Percentiles rank a stretch among this genome's conserved stretches.
phyloP scores from a whole-genome alignment of 2,888 invertebrate species.

The Drosophila prolongata region DNA sequence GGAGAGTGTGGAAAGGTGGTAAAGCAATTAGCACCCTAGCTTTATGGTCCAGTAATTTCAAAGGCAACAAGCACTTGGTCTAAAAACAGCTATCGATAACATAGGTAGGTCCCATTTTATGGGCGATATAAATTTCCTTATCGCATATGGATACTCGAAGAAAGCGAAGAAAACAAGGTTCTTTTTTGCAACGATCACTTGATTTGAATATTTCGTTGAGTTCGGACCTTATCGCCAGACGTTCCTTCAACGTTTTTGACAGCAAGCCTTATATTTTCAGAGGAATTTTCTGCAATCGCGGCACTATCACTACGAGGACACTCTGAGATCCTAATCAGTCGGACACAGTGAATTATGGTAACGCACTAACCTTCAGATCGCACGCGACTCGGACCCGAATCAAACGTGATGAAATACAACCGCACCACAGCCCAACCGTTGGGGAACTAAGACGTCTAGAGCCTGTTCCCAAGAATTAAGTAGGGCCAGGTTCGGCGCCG shows the following conservation, averaged over 20 bases:
- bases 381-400: conserved; percentile 28
- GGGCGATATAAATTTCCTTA: conserved; percentile 21
- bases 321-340: conserved; percentile 21
- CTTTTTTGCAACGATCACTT: neutral
- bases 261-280: conserved; percentile 14
- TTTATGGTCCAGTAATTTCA: conserved; percentile 10
- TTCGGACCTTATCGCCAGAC: conserved; percentile 12
- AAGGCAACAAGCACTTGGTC: neutral
- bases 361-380: conserved; percentile 30
- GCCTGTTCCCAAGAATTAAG: conserved; percentile 29
- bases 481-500: conserved; percentile 18
- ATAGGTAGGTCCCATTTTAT: conserved; percentile 18
- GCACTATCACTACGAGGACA: conserved; percentile 6
- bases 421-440: conserved; percentile 31
- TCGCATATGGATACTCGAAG: conserved; percentile 25
- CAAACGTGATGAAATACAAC: conserved; percentile 26
- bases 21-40: conserved; percentile 21
- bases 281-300: neutral
- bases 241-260: conserved; percentile 16
- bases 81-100: conserved; percentile 25
- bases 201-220: neutral
- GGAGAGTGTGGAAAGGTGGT: conserved; percentile 22
- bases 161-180: neutral
- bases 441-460: conserved; percentile 40
- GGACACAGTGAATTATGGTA: conserved; percentile 17